Evolutionary conservation across 2,888 invertebrate genomes (phyloP).

Genomic region (Drosophila barbarae): DNA sequence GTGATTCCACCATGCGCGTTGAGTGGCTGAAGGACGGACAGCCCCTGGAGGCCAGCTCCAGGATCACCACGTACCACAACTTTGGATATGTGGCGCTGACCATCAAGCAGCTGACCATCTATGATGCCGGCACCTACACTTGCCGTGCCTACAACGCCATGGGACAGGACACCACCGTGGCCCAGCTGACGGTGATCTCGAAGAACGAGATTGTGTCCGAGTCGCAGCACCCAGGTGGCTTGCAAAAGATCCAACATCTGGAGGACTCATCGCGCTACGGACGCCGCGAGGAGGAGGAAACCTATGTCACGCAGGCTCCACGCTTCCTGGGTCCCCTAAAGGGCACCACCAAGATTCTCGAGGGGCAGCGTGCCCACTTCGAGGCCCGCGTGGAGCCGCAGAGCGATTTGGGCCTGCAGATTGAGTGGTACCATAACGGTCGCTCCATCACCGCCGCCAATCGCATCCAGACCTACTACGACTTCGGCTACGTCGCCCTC

Average conservation of each 20-base stretch:
- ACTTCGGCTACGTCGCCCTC: slow-evolving; percentile 97
- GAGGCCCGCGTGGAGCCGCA: slow-evolving; percentile 97
- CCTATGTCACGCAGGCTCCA: slow-evolving; percentile 88
- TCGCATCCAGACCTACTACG: slow-evolving; percentile 95
- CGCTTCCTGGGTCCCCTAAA: slow-evolving; percentile 93
- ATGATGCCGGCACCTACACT: slow-evolving; percentile 94
- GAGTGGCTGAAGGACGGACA: slow-evolving; percentile 96
- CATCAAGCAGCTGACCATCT: slow-evolving; percentile 92
- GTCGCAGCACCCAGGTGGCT: slow-evolving; percentile 94
- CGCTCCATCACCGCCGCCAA: slow-evolving; percentile 92
- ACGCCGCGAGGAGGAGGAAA: slow-evolving; percentile 86
- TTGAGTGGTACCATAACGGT: slow-evolving; percentile 99
- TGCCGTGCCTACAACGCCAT: slow-evolving; percentile 92
- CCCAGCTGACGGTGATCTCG: slow-evolving; percentile 90
- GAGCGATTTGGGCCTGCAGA: slow-evolving; percentile 93
- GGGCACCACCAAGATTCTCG: slow-evolving; percentile 95
- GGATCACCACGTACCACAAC: slow-evolving; percentile 95
- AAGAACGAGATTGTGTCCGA: slow-evolving; percentile 93
- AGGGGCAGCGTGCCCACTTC: slow-evolving; percentile 96
- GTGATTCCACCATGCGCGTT: slow-evolving; percentile 92
- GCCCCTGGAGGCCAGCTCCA: slow-evolving; percentile 94
- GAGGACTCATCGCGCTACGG: slow-evolving; percentile 90
- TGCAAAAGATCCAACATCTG: slow-evolving; percentile 93
- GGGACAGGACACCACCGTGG: slow-evolving; percentile 91
- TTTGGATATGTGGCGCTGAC: slow-evolving; percentile 97